Conservation (phyloP, 2,888 invertebrate species). For the Troides aeacus region DNA sequence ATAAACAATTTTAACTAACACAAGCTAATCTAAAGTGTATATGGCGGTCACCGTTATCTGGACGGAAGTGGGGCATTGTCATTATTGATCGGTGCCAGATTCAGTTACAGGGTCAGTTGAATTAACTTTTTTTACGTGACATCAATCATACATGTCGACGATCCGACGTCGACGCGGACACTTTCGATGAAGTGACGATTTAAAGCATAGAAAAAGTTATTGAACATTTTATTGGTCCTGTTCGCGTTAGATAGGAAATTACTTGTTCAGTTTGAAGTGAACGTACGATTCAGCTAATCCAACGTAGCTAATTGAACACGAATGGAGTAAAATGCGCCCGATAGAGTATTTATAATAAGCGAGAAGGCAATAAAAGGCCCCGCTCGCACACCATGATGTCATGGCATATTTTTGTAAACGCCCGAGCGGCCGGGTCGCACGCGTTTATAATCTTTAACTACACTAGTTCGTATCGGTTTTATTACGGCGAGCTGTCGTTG, state of each 20-base stretch:
- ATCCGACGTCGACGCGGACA: neutral
- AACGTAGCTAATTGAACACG: conserved; percentile 51
- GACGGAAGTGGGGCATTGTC: conserved; percentile 52
- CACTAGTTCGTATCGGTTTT: conserved; percentile 46
- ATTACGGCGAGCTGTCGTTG: conserved; percentile 30
- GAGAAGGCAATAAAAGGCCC: conserved; percentile 50
- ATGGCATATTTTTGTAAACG: conserved; percentile 75
- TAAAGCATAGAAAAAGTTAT: neutral
- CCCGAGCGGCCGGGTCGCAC: conserved; percentile 62
- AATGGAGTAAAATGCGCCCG: conserved; percentile 68
- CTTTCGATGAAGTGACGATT: conserved; percentile 1
- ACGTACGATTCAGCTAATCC: conserved; percentile 41
- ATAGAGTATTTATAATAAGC: conserved; percentile 58
- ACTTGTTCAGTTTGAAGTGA: conserved; percentile 1
- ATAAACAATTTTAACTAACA: conserved; percentile 10
- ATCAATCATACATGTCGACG: conserved; percentile 22
- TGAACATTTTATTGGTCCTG: neutral
- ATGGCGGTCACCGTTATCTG: conserved; percentile 46
- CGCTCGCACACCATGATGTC: conserved; percentile 76
- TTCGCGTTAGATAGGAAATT: neutral
- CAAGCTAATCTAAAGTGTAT: conserved; percentile 5
- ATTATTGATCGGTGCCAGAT: conserved; percentile 44
- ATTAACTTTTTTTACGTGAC: conserved; percentile 25
- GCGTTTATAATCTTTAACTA: conserved; percentile 61
- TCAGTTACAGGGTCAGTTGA: conserved; percentile 26